phyloP scores from a whole-genome alignment of 2,888 invertebrate species.

The Spialia ferax region DNA sequence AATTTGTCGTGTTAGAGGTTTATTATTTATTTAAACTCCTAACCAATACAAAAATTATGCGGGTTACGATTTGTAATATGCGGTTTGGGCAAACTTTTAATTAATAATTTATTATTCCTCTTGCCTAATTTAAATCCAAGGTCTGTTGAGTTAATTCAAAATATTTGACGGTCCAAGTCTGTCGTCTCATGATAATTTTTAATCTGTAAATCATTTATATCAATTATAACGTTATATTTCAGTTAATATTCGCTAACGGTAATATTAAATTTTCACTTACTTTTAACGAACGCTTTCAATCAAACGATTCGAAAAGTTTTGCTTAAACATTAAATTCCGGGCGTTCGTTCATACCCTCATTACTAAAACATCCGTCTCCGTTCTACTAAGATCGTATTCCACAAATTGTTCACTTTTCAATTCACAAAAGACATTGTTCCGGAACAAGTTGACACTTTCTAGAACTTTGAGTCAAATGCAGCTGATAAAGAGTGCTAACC shows the following conservation, averaged over 20 bases:
- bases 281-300: background rate
- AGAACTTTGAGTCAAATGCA: constrained; percentile 35
- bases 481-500: constrained; percentile 31
- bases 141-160: background rate
- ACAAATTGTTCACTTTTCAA: constrained; percentile 34
- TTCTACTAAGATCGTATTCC: constrained; percentile 9
- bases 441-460: constrained; percentile 30
- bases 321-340: background rate
- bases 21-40: too few species aligned
- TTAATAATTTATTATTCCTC: background rate
- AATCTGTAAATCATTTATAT: background rate
- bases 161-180: background rate
- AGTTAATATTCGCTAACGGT: background rate
- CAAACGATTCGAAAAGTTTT: background rate
- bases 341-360: background rate
- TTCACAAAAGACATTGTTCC: constrained; percentile 38
- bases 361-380: background rate
- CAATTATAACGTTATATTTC: background rate
- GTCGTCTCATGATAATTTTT: background rate
- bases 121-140: background rate
- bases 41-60: too few species aligned
- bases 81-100: too few species aligned
- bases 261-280: background rate
- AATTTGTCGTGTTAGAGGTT: too few species aligned
- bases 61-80: too few species aligned